Percentiles rank a stretch among this genome's conserved stretches.
phyloP scores from a whole-genome alignment of 2,113 vertebrate species.

The Oryzias celebensis region DNA sequence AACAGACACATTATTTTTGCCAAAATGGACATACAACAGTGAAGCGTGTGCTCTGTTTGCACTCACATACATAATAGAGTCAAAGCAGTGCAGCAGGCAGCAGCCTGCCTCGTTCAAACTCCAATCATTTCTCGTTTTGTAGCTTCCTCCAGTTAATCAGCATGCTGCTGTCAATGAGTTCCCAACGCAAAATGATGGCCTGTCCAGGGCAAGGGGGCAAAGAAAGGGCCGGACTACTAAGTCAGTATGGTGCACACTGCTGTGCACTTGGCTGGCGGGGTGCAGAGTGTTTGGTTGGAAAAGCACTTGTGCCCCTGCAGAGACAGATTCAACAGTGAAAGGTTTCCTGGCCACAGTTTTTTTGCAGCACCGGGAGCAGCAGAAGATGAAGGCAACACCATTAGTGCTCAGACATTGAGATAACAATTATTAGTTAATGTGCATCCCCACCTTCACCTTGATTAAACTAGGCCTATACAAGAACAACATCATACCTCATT shows the following conservation, averaged over 20 bases:
- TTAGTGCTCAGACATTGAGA: too few relatives aligned
- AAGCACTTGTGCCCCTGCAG: slow-evolving; percentile 21
- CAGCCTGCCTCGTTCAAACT: slow-evolving; percentile 52
- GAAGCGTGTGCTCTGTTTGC: slow-evolving; percentile 1
- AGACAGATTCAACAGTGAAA: slow-evolving; percentile 39
- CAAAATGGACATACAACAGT: neutral
- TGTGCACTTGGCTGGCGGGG: slow-evolving; percentile 28
- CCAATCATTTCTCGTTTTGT: slow-evolving; percentile 63
- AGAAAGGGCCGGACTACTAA: slow-evolving; percentile 20
- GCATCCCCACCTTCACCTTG: too few relatives aligned
- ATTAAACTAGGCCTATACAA: too few relatives aligned
- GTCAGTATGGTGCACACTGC: slow-evolving; percentile 28
- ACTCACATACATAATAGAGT: slow-evolving; percentile 25
- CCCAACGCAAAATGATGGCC: slow-evolving; percentile 40
- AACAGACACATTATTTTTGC: neutral
- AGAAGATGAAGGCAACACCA: neutral
- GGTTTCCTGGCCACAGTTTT: slow-evolving; percentile 19
- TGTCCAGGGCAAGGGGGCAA: slow-evolving; percentile 27
- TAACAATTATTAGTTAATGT: too few relatives aligned
- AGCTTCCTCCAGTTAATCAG: slow-evolving; percentile 56
- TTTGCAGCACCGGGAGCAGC: slow-evolving; percentile 29
- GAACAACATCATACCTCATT: too few relatives aligned
- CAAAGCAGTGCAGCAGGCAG: slow-evolving; percentile 26
- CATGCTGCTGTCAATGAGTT: slow-evolving; percentile 51
- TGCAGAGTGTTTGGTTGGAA: slow-evolving; percentile 44